Evolutionary conservation across 2,113 vertebrate genomes (phyloP).

Genomic region (Oncorhynchus gorbuscha): DNA sequence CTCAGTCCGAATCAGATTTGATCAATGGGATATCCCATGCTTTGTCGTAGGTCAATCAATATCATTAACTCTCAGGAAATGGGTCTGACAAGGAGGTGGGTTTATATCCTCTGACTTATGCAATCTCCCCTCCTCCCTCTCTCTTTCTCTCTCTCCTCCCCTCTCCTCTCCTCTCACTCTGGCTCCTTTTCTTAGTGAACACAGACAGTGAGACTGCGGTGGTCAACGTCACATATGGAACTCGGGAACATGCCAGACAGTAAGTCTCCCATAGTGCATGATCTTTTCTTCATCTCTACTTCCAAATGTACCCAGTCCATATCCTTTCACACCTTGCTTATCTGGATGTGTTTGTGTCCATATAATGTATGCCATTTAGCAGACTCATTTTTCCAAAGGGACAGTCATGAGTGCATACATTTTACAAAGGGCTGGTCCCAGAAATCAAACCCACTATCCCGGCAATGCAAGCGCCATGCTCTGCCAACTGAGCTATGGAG

Average conservation of each 20-base stretch:
- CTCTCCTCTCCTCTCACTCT: background rate
- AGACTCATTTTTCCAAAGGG: no score
- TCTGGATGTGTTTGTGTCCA: no score
- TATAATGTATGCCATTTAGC: no score
- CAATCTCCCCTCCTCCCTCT: background rate
- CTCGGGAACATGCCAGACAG: slow-evolving; percentile 89
- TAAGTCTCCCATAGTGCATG: background rate
- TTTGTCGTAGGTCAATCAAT: background rate
- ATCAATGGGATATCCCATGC: background rate
- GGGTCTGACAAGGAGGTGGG: background rate
- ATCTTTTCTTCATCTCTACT: background rate
- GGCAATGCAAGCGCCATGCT: no score
- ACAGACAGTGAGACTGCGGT: slow-evolving; percentile 94
- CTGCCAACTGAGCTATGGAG: no score
- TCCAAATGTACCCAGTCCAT: no score
- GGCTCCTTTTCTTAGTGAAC: slow-evolving; percentile 78
- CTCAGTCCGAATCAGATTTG: background rate
- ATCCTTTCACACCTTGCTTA: no score
- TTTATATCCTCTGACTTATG: background rate
- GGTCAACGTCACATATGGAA: slow-evolving; percentile 92
- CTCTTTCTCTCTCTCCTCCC: background rate
- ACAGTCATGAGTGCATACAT: no score
- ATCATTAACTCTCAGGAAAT: no score
- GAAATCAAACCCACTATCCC: no score
- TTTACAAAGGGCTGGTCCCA: no score